These are phyloP conservation scores for Diarsia mendica DNA, from an alignment of 2,888 invertebrate species.

Conservation along the genomic window DNA sequence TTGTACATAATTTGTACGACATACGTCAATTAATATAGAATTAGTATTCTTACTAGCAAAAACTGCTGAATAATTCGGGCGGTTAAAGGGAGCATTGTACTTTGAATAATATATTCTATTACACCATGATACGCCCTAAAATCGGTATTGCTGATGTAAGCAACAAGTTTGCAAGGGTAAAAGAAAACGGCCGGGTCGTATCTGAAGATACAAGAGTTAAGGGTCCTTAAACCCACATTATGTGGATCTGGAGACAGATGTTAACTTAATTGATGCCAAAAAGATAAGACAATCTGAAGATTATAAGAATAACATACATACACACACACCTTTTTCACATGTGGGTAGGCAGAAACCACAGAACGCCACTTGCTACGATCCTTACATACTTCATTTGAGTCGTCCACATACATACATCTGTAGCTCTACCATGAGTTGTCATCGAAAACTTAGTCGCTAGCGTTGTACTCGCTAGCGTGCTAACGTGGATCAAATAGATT, in stretches of 20 bases:
- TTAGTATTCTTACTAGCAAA: conserved; percentile 12
- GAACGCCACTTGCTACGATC: no score
- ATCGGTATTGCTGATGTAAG: not conserved
- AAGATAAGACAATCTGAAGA: not conserved
- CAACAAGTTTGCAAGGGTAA: conserved; percentile 31
- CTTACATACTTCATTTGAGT: no score
- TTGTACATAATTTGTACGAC: conserved; percentile 18
- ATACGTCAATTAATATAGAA: conserved; percentile 9
- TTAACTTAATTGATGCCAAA: not conserved
- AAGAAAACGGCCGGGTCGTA: not conserved
- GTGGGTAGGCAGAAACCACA: no score
- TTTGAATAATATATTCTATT: conserved; percentile 23
- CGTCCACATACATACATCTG: no score
- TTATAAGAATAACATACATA: not conserved
- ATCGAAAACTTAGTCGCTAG: no score
- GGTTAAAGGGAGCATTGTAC: not conserved
- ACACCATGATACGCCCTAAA: conserved; percentile 1
- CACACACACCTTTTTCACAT: no score
- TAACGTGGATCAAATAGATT: no score
- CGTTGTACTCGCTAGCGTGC: no score
- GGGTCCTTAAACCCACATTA: not conserved
- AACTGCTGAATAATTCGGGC: conserved; percentile 37
- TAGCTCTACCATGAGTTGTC: no score
- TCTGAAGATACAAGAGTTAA: not conserved
- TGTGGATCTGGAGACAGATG: not conserved